These are phyloP conservation scores for Xylota sylvarum DNA, from an alignment of 2,888 invertebrate species.

Conservation along the genomic window DNA sequence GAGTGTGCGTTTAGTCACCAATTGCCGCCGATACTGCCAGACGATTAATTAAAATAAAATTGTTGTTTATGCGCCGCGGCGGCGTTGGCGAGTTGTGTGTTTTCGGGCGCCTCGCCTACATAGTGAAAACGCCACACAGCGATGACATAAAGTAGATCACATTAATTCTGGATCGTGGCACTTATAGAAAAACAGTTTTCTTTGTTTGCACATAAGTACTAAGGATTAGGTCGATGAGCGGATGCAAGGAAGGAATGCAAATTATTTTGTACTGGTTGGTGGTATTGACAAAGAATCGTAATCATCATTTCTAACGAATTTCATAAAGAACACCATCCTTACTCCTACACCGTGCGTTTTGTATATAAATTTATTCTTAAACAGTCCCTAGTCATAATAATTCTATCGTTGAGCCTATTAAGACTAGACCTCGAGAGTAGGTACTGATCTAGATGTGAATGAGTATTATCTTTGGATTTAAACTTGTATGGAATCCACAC, in stretches of 20 bases:
- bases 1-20: conserved; percentile 46
- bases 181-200: conserved; percentile 5
- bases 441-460: no score
- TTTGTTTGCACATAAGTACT: background rate
- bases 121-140: conserved; percentile 20
- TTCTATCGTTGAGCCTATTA: no score
- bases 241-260: background rate
- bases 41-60: conserved; percentile 65
- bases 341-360: no score
- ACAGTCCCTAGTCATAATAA: no score
- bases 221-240: no score
- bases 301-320: no score
- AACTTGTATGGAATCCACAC: no score
- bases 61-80: conserved; percentile 38
- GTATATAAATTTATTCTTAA: no score
- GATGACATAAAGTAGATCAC: conserved; percentile 44
- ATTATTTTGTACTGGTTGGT: background rate
- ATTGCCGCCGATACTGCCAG: conserved; percentile 53
- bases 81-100: conserved; percentile 26
- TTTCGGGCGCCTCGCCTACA: conserved; percentile 30
- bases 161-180: conserved; percentile 40
- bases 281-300: no score
- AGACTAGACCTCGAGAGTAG: no score
- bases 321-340: no score
- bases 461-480: no score